A percentile compares a stretch with the other conserved stretches of the same genome.
Evolutionary conservation across 2,888 invertebrate species (phyloP).

Genomic region (Strigamia transsilvanica): DNA sequence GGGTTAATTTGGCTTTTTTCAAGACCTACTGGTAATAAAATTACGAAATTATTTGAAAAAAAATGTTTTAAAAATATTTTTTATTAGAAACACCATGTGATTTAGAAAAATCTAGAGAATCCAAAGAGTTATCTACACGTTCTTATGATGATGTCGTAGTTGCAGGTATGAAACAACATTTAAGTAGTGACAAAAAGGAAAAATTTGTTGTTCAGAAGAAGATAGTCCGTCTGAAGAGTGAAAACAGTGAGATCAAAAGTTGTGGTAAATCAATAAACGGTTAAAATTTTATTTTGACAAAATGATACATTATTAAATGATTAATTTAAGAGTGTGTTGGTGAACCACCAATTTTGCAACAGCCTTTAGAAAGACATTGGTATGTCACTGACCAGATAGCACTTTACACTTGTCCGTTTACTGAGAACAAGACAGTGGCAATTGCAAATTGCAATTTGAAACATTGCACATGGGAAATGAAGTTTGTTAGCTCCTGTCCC

Average conservation of each 20-base stretch:
- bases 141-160: neutral
- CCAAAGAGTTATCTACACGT: neutral
- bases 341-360: neutral
- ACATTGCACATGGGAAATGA: constrained; percentile 8
- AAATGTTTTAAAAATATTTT: neutral
- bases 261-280: neutral
- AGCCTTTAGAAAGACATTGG: neutral
- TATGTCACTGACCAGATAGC: neutral
- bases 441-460: constrained; percentile 10
- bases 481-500: neutral
- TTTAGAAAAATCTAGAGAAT: neutral
- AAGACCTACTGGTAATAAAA: neutral
- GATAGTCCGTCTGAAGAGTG: neutral
- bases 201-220: constrained; percentile 21
- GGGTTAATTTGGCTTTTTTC: constrained; percentile 3
- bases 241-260: neutral
- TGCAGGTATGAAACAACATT: neutral
- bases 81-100: neutral
- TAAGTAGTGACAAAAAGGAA: neutral
- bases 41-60: neutral
- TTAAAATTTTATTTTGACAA: neutral
- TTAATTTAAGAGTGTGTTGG: neutral
- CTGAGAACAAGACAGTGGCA: constrained; percentile 9
- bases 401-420: neutral
- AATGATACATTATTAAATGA: neutral